Conservation (phyloP, 2,888 invertebrate genomes). For the Zaprionus bogoriensis region DNA sequence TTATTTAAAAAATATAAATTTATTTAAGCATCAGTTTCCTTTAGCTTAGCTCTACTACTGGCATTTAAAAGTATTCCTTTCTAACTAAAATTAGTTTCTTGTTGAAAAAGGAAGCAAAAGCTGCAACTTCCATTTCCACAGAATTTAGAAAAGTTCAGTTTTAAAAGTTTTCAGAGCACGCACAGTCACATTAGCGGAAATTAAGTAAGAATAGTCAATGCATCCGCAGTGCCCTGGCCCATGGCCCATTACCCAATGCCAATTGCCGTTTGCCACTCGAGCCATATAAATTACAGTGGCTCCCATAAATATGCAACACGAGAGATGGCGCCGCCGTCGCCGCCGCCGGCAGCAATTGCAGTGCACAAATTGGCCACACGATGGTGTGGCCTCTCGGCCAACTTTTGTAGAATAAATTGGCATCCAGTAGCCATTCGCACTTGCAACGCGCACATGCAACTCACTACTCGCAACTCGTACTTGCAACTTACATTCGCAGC, state of each 20-base stretch:
- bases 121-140: no score
- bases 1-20: no score
- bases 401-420: slow-evolving; percentile 44
- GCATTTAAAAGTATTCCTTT: no score
- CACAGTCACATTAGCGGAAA: slow-evolving; percentile 30
- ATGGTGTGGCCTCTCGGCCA: slow-evolving; percentile 24
- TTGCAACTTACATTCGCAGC: slow-evolving; percentile 4
- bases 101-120: no score
- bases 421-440: slow-evolving; percentile 43
- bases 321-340: slow-evolving; percentile 16
- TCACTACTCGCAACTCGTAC: slow-evolving; percentile 5
- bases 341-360: slow-evolving; percentile 38
- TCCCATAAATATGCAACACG: slow-evolving; percentile 71
- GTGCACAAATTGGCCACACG: slow-evolving; percentile 61
- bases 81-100: no score
- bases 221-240: no score
- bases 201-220: slow-evolving; percentile 34
- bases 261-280: slow-evolving; percentile 43
- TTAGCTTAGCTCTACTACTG: no score
- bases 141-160: background rate
- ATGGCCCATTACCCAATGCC: slow-evolving; percentile 17
- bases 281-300: slow-evolving; percentile 55
- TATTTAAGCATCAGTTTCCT: no score
- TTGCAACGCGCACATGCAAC: slow-evolving; percentile 1
- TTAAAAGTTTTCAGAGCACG: no score